phyloP scores from a whole-genome alignment of 2,888 invertebrate genomes.

The Fissipunctia ypsillon region DNA sequence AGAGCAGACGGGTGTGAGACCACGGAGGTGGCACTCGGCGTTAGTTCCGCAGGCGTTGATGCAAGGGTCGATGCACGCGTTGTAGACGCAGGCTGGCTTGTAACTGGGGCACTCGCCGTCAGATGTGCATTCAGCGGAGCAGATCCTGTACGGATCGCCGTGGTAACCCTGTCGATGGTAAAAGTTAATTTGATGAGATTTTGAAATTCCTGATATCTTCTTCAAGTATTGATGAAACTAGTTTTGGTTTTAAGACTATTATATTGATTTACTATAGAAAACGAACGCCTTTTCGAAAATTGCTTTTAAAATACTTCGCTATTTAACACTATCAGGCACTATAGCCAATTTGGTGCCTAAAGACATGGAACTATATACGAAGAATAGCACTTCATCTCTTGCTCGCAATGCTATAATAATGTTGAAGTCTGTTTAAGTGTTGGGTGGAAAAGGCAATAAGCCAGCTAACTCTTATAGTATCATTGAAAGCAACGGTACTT shows the following conservation, averaged over 20 bases:
- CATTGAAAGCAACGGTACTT: conserved; percentile 54
- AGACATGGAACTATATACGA: too few species aligned
- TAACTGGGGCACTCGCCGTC: conserved; percentile 94
- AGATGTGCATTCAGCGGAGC: conserved; percentile 94
- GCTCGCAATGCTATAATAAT: neutral
- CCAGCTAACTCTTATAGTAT: neutral
- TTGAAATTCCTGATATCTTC: neutral
- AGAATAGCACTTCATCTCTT: neutral
- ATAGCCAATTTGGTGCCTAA: too few species aligned
- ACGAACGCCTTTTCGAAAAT: too few species aligned
- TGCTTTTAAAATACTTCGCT: neutral
- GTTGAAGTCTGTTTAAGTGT: neutral
- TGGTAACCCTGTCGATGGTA: conserved; percentile 91
- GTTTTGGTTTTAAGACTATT: too few species aligned
- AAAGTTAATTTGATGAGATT: neutral
- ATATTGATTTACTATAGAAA: too few species aligned
- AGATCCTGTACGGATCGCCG: conserved; percentile 94
- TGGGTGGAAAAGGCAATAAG: neutral
- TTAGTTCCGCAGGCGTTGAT: conserved; percentile 94
- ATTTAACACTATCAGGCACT: neutral
- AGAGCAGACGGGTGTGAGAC: conserved; percentile 95
- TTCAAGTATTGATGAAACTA: neutral
- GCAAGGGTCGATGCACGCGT: conserved; percentile 96
- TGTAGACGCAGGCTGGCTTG: conserved; percentile 95
- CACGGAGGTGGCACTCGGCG: conserved; percentile 95